Evolutionary conservation across 2,797 vertebrate genomes (phyloP).

Genomic region (Coccyzus lansbergi): DNA sequence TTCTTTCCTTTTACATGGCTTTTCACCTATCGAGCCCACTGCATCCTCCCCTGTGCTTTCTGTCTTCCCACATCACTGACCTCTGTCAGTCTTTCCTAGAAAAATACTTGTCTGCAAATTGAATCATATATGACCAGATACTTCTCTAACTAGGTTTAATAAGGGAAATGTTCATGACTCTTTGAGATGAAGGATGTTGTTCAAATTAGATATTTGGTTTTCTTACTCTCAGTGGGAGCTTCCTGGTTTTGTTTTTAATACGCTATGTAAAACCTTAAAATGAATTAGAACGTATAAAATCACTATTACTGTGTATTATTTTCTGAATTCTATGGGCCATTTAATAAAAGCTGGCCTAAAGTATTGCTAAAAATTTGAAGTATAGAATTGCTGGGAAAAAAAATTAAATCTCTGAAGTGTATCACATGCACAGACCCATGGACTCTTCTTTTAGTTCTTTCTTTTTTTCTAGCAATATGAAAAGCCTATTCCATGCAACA

Average conservation of each 20-base stretch:
- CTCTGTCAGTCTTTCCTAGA: neutral
- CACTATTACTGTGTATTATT: neutral
- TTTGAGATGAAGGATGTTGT: neutral
- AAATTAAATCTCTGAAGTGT: neutral
- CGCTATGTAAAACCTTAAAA: neutral
- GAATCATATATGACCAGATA: neutral
- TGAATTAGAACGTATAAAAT: neutral
- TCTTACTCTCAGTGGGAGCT: neutral
- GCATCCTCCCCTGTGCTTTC: neutral
- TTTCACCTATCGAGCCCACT: neutral
- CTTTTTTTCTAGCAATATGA: neutral
- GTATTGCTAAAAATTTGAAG: neutral
- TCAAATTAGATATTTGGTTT: neutral
- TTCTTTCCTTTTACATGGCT: neutral
- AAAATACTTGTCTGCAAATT: neutral
- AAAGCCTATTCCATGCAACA: neutral
- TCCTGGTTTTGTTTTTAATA: neutral
- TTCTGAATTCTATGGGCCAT: neutral
- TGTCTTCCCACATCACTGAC: neutral
- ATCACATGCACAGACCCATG: neutral
- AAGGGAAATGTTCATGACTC: neutral
- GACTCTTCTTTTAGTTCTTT: neutral
- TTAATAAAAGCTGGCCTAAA: neutral
- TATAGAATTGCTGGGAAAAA: neutral
- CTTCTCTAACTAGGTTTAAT: neutral